These are phyloP conservation scores for Pterophyllum scalare DNA, from an alignment of 2,113 vertebrate genomes.

Conservation along the genomic window DNA sequence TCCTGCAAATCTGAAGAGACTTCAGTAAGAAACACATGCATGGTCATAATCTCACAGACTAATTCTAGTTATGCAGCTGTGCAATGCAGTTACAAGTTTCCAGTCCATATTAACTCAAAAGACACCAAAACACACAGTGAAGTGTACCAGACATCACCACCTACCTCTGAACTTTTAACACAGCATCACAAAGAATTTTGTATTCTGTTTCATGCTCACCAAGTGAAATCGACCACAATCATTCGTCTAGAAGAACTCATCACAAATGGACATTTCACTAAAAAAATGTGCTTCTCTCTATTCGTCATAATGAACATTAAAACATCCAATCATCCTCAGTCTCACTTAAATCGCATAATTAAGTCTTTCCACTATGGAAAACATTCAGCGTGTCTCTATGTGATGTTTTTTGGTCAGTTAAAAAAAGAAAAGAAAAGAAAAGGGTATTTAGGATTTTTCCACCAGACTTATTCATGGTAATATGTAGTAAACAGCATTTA, in stretches of 20 bases:
- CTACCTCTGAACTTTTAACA: neutral
- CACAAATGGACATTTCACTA: conserved; percentile 3
- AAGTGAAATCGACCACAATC: neutral
- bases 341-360: neutral
- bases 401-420: neutral
- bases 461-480: neutral
- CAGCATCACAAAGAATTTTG: neutral
- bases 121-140: neutral
- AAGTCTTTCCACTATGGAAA: neutral
- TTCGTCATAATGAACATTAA: neutral
- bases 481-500: neutral
- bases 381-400: neutral
- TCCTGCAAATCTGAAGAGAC: too few species aligned
- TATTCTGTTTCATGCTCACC: neutral
- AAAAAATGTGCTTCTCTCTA: neutral
- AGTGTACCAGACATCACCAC: neutral
- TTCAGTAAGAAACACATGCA: too few species aligned
- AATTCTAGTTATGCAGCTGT: too few species aligned
- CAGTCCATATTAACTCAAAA: too few species aligned
- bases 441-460: neutral
- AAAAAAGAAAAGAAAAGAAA: neutral
- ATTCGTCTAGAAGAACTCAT: neutral
- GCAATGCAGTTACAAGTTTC: too few species aligned
- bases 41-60: too few species aligned
- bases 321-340: neutral